phyloP scores from a whole-genome alignment of 64 coral and sea anemone species.

The Montipora foliosa region DNA sequence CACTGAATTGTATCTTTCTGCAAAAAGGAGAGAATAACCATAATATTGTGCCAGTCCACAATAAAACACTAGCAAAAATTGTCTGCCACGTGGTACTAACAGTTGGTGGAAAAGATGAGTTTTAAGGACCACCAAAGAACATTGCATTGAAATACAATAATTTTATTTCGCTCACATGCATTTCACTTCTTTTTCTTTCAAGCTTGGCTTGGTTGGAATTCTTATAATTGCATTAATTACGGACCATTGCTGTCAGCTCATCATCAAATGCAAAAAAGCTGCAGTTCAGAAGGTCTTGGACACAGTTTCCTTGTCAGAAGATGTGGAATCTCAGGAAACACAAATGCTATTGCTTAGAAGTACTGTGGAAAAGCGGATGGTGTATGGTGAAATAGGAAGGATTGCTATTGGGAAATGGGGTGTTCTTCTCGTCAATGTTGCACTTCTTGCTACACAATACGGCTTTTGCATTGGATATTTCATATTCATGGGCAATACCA shows the following conservation, averaged over 20 bases:
- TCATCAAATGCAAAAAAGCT: slow-evolving; percentile 92
- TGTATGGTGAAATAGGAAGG: slow-evolving; percentile 82
- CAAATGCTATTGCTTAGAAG: slow-evolving; percentile 56
- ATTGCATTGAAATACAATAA: too few species aligned
- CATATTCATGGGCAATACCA: slow-evolving; percentile 89
- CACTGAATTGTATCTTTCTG: too few species aligned
- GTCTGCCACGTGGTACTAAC: too few species aligned
- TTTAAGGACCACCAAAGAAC: too few species aligned
- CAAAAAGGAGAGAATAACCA: too few species aligned
- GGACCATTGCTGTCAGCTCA: slow-evolving; percentile 89
- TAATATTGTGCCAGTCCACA: too few species aligned
- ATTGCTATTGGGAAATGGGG: slow-evolving; percentile 81
- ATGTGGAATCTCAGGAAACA: slow-evolving; percentile 43
- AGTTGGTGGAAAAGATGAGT: too few species aligned
- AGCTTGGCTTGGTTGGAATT: slow-evolving; percentile 80
- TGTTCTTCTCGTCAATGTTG: slow-evolving; percentile 75
- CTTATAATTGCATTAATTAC: slow-evolving; percentile 71
- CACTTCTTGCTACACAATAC: slow-evolving; percentile 77
- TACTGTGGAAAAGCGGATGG: slow-evolving; percentile 85
- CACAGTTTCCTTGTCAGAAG: slow-evolving; percentile 50
- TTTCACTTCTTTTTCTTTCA: not conserved
- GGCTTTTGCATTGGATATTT: slow-evolving; percentile 95
- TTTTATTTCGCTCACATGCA: not conserved
- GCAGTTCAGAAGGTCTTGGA: slow-evolving; percentile 77
- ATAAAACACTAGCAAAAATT: too few species aligned